A percentile compares a stretch with the other conserved stretches of the same genome.
These are phyloP conservation scores for Notothenia coriiceps DNA, from an alignment of 2,113 vertebrate genomes.

Conservation along the genomic window DNA sequence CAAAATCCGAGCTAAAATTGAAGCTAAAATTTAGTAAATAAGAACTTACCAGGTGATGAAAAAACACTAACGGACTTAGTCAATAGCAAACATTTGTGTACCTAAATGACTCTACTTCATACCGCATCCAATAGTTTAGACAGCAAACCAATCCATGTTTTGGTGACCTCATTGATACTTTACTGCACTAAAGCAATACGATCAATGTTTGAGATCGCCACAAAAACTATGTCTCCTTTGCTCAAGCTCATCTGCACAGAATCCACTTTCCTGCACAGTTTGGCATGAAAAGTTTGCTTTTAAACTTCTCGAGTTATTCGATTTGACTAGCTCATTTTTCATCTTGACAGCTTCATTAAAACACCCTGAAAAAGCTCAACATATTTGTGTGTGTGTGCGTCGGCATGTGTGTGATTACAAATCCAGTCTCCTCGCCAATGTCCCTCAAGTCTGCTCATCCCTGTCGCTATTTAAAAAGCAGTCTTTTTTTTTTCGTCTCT, in stretches of 20 bases:
- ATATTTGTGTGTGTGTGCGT: conserved; percentile 55
- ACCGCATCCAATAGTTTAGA: background rate
- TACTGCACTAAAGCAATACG: background rate
- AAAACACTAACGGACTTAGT: background rate
- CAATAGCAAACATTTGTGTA: background rate
- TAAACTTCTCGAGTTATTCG: conserved; percentile 72
- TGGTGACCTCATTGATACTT: conserved; percentile 20
- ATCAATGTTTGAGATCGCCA: conserved; percentile 22
- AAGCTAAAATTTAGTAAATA: too few species aligned
- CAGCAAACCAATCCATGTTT: conserved; percentile 8
- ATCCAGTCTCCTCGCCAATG: conserved; percentile 26
- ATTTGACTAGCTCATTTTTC: conserved; percentile 78
- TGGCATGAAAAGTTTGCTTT: conserved; percentile 70
- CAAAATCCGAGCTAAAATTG: background rate
- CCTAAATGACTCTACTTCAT: background rate
- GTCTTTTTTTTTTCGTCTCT: conserved; percentile 18
- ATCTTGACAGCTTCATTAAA: conserved; percentile 82
- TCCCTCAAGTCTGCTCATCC: conserved; percentile 26
- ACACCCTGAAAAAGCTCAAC: conserved; percentile 59
- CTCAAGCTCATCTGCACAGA: conserved; percentile 33
- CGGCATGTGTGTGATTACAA: conserved; percentile 26
- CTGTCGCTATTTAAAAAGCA: conserved; percentile 41
- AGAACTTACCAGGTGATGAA: background rate
- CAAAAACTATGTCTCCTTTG: conserved; percentile 23
- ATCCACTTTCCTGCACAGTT: conserved; percentile 53